Conservation (phyloP, 2,888 invertebrate genomes). For the Spisula subtruncata region DNA sequence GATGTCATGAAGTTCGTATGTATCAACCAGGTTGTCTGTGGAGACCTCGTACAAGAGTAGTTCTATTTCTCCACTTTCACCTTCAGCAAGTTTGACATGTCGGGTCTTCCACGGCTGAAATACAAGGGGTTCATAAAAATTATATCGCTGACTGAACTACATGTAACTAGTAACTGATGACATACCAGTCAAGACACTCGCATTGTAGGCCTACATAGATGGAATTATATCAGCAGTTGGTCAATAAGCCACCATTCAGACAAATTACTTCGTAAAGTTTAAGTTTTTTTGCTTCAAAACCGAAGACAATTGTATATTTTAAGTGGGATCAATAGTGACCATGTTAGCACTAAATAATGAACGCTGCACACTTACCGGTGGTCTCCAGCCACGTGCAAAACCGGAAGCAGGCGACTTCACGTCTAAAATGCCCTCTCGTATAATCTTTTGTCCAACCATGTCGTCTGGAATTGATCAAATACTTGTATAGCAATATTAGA, state of each 20-base stretch:
- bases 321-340: no score
- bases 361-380: constrained; percentile 43
- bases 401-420: constrained; percentile 57
- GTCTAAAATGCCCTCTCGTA: constrained; percentile 50
- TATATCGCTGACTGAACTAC: background rate
- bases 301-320: no score
- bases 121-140: constrained; percentile 9
- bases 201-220: no score
- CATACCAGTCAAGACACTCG: no score
- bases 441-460: constrained; percentile 64
- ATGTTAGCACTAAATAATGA: no score
- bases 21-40: background rate
- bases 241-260: no score
- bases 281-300: no score
- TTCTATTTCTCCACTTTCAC: constrained; percentile 34
- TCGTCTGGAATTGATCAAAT: background rate
- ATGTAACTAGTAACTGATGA: no score
- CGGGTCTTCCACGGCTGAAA: constrained; percentile 81
- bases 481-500: background rate
- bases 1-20: constrained; percentile 77
- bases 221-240: no score
- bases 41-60: constrained; percentile 40
- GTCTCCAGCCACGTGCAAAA: constrained; percentile 54
- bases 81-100: constrained; percentile 77
- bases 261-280: no score